phyloP scores from a whole-genome alignment of 2,797 vertebrate genomes.

The Kryptopterus vitreolus region DNA sequence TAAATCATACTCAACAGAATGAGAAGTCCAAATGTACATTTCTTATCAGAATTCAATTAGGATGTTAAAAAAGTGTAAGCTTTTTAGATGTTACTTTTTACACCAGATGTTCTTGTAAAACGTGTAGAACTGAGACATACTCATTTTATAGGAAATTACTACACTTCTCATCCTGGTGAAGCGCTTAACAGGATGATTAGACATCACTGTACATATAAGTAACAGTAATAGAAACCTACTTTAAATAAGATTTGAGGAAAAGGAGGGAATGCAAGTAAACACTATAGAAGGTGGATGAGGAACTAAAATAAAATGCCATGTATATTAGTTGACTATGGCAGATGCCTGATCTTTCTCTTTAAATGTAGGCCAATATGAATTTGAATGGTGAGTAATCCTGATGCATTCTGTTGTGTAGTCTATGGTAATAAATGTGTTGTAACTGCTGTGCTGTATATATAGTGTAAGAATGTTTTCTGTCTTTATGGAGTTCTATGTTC shows the following conservation, averaged over 20 bases:
- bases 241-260: background rate
- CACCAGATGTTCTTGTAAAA: background rate
- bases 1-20: background rate
- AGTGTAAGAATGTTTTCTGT: background rate
- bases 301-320: background rate
- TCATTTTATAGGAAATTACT: background rate
- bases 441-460: background rate
- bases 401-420: background rate
- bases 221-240: background rate
- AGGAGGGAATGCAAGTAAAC: background rate
- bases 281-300: background rate
- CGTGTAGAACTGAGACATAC: background rate
- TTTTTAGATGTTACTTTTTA: too few species aligned
- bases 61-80: background rate
- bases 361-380: background rate
- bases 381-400: background rate
- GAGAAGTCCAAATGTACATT: background rate
- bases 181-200: background rate
- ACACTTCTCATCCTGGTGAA: background rate
- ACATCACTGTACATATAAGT: background rate
- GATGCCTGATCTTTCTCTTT: background rate
- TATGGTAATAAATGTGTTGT: background rate
- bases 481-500: background rate
- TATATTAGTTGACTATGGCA: background rate
- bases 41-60: background rate